Evolutionary conservation across 2,797 vertebrate genomes (phyloP).

Genomic region (Cyprinodon diabolis): DNA sequence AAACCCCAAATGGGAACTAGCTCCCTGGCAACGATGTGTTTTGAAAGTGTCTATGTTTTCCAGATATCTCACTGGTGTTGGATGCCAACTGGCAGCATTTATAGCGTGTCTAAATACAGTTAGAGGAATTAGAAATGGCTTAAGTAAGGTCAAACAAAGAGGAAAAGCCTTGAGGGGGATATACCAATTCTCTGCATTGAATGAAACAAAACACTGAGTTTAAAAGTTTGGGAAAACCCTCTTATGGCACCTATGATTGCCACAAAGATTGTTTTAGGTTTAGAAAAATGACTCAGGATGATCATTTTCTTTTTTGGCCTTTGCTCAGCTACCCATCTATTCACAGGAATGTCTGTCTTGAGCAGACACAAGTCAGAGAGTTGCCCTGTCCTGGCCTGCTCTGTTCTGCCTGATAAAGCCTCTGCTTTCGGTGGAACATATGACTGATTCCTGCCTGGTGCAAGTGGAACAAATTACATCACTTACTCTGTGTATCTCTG

Average conservation of each 20-base stretch:
- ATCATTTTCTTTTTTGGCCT: constrained; percentile 36
- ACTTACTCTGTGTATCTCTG: constrained; percentile 68
- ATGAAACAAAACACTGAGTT: background rate
- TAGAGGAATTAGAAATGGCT: constrained; percentile 19
- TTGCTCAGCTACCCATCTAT: constrained; percentile 47
- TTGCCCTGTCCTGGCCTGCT: constrained; percentile 61
- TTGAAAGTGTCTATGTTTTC: constrained; percentile 57
- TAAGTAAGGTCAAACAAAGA: constrained; percentile 1
- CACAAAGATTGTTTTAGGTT: constrained; percentile 17
- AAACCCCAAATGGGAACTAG: constrained; percentile 44
- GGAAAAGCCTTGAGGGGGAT: constrained; percentile 6
- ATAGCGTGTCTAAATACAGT: constrained; percentile 41
- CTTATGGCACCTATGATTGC: background rate
- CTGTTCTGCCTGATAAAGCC: constrained; percentile 73
- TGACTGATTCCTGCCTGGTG: constrained; percentile 71
- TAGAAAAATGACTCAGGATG: constrained; percentile 21
- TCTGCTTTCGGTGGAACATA: constrained; percentile 70
- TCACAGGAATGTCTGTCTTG: constrained; percentile 68
- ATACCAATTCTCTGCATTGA: constrained; percentile 3
- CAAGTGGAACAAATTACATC: constrained; percentile 82
- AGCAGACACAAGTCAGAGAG: constrained; percentile 61
- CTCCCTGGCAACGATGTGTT: constrained; percentile 55
- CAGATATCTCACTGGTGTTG: constrained; percentile 52
- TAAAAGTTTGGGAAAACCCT: background rate
- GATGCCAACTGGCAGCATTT: constrained; percentile 58